Percentiles rank a stretch among this genome's conserved stretches.
Evolutionary conservation across 2,113 vertebrate species (phyloP).

Genomic region (Ochotona princeps): DNA sequence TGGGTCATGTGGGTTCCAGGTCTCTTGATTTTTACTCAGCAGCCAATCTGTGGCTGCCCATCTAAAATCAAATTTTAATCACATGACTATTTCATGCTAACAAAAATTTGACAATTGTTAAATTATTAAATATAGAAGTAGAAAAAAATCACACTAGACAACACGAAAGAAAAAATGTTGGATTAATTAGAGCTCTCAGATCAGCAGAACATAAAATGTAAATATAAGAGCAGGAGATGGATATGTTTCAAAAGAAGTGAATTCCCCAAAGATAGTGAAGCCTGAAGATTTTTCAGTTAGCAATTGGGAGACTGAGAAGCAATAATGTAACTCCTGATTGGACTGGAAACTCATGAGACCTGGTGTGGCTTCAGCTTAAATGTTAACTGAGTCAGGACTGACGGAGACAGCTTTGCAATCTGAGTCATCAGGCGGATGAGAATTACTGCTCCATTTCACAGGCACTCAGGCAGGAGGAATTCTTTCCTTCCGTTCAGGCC

Average conservation of each 20-base stretch:
- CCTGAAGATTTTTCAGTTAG: background rate
- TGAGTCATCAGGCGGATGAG: background rate
- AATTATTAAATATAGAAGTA: background rate
- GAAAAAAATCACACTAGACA: background rate
- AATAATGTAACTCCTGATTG: background rate
- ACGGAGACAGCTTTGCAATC: background rate
- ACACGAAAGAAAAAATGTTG: background rate
- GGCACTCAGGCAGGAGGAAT: background rate
- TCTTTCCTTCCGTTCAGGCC: background rate
- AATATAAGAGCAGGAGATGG: background rate
- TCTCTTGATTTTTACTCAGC: background rate
- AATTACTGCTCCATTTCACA: background rate
- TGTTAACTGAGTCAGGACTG: background rate
- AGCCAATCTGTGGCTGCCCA: rapidly evolving
- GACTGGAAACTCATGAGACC: no score
- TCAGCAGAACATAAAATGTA: background rate
- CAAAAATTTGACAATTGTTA: background rate
- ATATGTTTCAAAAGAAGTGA: no score
- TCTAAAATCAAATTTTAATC: background rate
- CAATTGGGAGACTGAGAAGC: background rate
- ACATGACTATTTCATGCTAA: background rate
- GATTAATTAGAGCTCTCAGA: background rate
- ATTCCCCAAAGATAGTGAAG: background rate
- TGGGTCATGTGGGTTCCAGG: background rate
- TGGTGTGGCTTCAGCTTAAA: background rate